Base-by-base conservation (phyloP, 2,888 invertebrate genomes). In the Hybos culiciformis region DNA sequence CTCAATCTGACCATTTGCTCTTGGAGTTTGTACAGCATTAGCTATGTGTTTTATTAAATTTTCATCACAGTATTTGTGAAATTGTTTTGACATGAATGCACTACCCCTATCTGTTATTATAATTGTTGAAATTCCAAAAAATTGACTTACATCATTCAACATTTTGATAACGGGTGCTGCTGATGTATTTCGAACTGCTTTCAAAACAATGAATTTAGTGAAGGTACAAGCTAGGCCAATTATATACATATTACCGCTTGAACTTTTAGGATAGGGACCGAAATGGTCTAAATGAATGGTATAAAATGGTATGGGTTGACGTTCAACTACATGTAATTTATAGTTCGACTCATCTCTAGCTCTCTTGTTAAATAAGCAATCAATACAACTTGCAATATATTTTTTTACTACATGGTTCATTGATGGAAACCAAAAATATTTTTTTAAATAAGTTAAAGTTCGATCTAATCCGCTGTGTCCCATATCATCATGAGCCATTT, bases 321-420 rank as follows among this genome's bases (percentile, higher is more conserved):
- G n/a, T n/a, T n/a, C n/a, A n/a, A n/a, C 12, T 50, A 44, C 4
- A 44, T 56, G 48, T 5, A 55, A 23, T 9, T 49, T 33, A 23
- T 39, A 45, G 36, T 37, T 37, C 5, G 20, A 49, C 26, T 49
- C 49, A 18, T 54, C 54, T 11, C 50, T 29, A 17, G 39, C 36
- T 5, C 50, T 45, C 46, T 66, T 64, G 17, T 54, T 53, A 36
- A 59, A 61, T 6, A 61, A 41, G 42, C 64, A 69, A 7, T 60
- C 50, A 2, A 67, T 49, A 46, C 65, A 67, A 5, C 58, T 52
- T 1, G 41, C 39, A 11, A 67, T 59, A 45, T 68, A 65, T 23
- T 23, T 23, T 23, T 9, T 5, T 23, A 23, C 23, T 23, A 23
- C 9, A 23, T 23, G 23, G 5, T 23, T 23, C 23, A 23, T 23